A percentile compares a stretch with the other conserved stretches of the same genome.
Evolutionary conservation across 2,113 vertebrate genomes (phyloP).

Genomic region (Megaceryle maxima): DNA sequence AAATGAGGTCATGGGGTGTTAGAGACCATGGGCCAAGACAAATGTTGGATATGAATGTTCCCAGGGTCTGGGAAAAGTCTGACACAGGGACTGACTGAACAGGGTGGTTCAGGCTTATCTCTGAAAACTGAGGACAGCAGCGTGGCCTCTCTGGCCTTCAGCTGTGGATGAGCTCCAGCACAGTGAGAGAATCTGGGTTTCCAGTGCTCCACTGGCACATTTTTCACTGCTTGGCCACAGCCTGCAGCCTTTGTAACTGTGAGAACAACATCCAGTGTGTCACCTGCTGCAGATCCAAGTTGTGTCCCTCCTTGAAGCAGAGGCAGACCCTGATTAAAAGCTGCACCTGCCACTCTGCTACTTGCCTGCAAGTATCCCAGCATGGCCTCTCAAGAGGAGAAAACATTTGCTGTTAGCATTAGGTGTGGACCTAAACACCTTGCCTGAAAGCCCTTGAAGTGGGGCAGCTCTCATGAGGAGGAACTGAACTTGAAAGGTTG

Average conservation of each 20-base stretch:
- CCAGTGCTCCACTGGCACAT: not conserved
- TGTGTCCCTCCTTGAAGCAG: not conserved
- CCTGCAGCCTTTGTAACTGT: not conserved
- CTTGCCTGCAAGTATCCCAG: not conserved
- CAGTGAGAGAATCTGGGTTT: not conserved
- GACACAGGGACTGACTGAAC: not conserved
- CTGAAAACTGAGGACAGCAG: not conserved
- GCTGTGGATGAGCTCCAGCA: not conserved
- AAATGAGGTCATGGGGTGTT: not conserved
- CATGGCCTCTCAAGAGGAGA: not conserved
- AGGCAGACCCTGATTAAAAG: not conserved
- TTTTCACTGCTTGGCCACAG: not conserved
- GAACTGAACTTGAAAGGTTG: not conserved
- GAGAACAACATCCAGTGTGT: fast-evolving
- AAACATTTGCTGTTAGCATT: not conserved
- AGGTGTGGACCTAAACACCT: not conserved
- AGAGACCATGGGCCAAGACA: not conserved
- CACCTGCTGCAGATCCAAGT: not conserved
- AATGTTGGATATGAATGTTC: not conserved
- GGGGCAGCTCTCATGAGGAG: not conserved
- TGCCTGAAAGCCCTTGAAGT: not conserved
- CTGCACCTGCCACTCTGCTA: not conserved
- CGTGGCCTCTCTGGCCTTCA: not conserved
- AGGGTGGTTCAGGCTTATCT: not conserved
- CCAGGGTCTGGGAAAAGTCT: not conserved